Evolutionary conservation across 2,113 vertebrate species (phyloP), one percentile per base, ranked within the genome.

Genomic region (Serinus canaria): DNA sequence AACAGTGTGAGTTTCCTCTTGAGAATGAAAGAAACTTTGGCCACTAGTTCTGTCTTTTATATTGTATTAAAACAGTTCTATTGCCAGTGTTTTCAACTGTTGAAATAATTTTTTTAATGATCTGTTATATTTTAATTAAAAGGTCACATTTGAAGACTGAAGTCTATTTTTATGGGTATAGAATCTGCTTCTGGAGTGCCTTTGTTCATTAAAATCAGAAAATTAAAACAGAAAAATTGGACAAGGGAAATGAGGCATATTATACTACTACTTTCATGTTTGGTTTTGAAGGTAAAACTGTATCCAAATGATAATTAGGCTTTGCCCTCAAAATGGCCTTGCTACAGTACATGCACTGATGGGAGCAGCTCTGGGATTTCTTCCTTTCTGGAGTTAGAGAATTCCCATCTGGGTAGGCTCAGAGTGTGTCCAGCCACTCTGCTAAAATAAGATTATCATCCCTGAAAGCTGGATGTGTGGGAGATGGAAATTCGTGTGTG

Each of bases 271-370:
- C 76, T 97, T 97, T 98, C 87, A 95, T 95, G 96, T 96, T 96
- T 96, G 93, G 69, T 95, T 91, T 95, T 49, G 49, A 95, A 98
- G 90, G 91, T 97, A 97, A 96, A 97, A 96, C 64, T 93, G 44
- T 98, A 92, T 97, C 97, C 97, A 95, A 96, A 95, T 94, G 77
- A 78, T 97, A 98, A 98, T 98, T 98, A 97, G 85, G 46, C 82
- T 94, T 94, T 97, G 96, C 84, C 97, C 97, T 98, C 95, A 75
- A 92, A 96, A 80, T 95, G 95, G 90, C 97, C 95, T 97, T 97
- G 94, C 70, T 96, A 41, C 30, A 67, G 47, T 49, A 92, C 77
- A 18, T 91, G n/a, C 68, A 82, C 60, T 89, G 95, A 74, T 93
- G 43, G 82, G 91, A 96, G 23, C 66, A 83, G 1, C 56, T 89